These are phyloP conservation scores for Catostylus mosaicus DNA, from an alignment of 30 jellyfish, hydroid and myxozoan genomes.

Conservation along the genomic window DNA sequence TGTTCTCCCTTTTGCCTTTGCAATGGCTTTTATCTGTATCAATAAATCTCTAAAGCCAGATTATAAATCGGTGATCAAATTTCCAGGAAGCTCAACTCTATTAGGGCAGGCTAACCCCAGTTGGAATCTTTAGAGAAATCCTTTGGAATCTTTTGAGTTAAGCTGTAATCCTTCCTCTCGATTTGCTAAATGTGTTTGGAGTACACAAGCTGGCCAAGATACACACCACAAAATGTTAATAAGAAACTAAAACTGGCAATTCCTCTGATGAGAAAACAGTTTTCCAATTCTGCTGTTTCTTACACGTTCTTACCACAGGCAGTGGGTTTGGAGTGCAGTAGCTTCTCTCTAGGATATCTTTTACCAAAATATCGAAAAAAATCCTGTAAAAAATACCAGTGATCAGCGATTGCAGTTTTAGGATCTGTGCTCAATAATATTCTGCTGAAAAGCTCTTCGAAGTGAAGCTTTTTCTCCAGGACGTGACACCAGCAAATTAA, in stretches of 20 bases:
- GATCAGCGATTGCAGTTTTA: not conserved
- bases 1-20: not conserved
- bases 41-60: conserved; percentile 11
- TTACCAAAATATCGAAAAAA: not conserved
- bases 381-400: not conserved
- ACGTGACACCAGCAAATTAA: not conserved
- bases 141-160: not conserved
- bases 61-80: conserved; percentile 20
- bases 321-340: too few species aligned
- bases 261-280: not conserved
- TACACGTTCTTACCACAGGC: not conserved
- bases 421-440: not conserved
- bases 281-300: not conserved
- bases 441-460: not conserved
- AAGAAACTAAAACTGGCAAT: not conserved
- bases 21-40: not conserved
- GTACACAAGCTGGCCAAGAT: not conserved
- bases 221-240: not conserved
- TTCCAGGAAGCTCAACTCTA: conserved; percentile 8
- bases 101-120: not conserved
- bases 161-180: not conserved
- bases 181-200: not conserved
- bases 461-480: not conserved
- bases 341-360: not conserved
- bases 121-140: not conserved